Conservation (phyloP, 2,797 vertebrate genomes). For the Acipenser oxyrinchus region DNA sequence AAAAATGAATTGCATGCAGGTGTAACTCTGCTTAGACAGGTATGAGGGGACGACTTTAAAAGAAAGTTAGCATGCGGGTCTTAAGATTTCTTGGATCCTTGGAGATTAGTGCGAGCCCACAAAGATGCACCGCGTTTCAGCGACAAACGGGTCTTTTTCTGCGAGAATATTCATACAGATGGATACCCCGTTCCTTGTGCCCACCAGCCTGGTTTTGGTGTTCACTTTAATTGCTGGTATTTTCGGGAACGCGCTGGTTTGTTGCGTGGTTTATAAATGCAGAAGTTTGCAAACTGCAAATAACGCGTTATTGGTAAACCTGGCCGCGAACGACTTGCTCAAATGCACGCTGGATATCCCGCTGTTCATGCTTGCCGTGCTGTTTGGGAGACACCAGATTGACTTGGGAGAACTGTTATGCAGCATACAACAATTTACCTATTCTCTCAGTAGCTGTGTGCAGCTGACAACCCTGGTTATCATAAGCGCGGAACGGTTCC, state of each 20-base stretch:
- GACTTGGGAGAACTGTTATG: constrained; percentile 26
- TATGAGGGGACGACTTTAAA: no score
- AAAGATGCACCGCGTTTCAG: no score
- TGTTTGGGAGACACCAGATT: constrained; percentile 8
- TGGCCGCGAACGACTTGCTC: constrained; percentile 44
- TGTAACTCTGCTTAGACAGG: no score
- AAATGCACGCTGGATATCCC: constrained; percentile 46
- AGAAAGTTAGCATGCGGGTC: no score
- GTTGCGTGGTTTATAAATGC: constrained; percentile 40
- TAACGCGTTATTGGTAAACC: constrained; percentile 43
- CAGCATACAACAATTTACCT: constrained; percentile 46
- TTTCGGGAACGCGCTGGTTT: constrained; percentile 44
- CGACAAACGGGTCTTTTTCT: no score
- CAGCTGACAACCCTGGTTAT: constrained; percentile 50
- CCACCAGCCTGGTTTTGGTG: constrained; percentile 37
- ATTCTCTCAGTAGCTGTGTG: constrained; percentile 46
- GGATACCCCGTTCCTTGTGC: constrained; percentile 21
- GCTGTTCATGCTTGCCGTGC: constrained; percentile 36
- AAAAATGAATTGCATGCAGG: no score
- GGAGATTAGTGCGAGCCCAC: no score
- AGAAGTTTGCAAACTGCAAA: constrained; percentile 41
- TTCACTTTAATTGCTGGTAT: constrained; percentile 33
- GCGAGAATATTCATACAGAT: no score
- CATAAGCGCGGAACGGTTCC: constrained; percentile 50
- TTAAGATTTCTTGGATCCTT: no score